Evolutionary conservation across 2,888 invertebrate species (phyloP).

Genomic region (Volucella zonaria): DNA sequence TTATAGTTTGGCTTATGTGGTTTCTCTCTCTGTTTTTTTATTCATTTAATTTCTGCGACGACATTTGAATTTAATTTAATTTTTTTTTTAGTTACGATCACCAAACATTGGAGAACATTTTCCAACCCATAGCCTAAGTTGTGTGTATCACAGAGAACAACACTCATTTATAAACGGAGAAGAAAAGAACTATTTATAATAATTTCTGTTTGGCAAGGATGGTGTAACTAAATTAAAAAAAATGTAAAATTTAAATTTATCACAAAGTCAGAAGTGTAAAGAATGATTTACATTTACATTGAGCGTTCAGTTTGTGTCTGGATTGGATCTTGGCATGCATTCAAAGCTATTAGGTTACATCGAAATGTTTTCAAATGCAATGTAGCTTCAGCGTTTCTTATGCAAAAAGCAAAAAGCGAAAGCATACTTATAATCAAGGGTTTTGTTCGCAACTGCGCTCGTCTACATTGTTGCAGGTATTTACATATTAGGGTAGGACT

Average conservation of each 20-base stretch:
- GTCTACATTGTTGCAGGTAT: too few relatives aligned
- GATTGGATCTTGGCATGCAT: too few relatives aligned
- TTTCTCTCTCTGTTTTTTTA: too few relatives aligned
- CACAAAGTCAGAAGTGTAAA: slow-evolving; percentile 23
- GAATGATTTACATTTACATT: neutral
- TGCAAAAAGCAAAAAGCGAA: too few relatives aligned
- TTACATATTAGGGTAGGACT: too few relatives aligned
- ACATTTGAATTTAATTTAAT: slow-evolving; percentile 48
- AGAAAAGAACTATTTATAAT: slow-evolving; percentile 35
- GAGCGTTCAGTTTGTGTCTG: slow-evolving; percentile 8
- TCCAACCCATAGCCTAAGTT: neutral
- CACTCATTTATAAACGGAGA: slow-evolving; percentile 22
- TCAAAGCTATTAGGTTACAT: too few relatives aligned
- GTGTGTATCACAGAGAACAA: neutral
- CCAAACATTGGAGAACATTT: neutral
- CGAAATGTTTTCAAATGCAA: too few relatives aligned
- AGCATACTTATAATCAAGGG: too few relatives aligned
- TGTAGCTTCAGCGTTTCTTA: too few relatives aligned
- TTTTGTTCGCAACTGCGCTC: too few relatives aligned
- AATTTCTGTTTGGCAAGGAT: slow-evolving; percentile 29
- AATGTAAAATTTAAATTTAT: slow-evolving; percentile 53
- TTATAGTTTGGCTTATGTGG: slow-evolving; percentile 49
- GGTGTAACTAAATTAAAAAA: slow-evolving; percentile 62
- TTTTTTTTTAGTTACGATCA: slow-evolving; percentile 1
- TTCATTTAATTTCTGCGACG: slow-evolving; percentile 46